phyloP scores from a whole-genome alignment of 92 coral and sea anemone genomes.

The Zoanthus gigantus region DNA sequence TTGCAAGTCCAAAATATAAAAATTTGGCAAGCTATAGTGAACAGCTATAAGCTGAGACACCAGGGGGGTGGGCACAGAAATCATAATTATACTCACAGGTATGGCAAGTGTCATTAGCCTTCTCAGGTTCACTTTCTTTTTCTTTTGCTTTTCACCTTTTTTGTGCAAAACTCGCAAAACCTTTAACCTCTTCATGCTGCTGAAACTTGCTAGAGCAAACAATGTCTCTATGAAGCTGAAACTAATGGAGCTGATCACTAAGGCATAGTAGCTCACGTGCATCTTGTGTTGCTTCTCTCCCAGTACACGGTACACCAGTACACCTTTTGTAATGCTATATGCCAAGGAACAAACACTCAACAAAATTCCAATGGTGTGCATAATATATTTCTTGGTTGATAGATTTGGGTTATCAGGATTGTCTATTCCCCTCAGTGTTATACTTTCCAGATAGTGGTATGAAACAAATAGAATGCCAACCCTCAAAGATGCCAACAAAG shows the following conservation, averaged over 20 bases:
- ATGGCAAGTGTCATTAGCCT: slow-evolving; percentile 83
- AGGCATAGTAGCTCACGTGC: slow-evolving; percentile 75
- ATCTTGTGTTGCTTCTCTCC: slow-evolving; percentile 71
- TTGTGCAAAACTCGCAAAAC: slow-evolving; percentile 72
- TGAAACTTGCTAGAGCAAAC: slow-evolving; percentile 73
- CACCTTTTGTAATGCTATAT: slow-evolving; percentile 86
- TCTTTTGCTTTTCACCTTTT: slow-evolving; percentile 55
- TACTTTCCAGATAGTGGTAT: slow-evolving; percentile 69
- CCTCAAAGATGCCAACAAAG: slow-evolving; percentile 74
- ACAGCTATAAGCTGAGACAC: neutral
- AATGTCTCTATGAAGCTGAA: slow-evolving; percentile 75
- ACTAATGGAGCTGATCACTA: slow-evolving; percentile 74
- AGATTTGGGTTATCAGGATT: slow-evolving; percentile 71
- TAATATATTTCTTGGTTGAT: slow-evolving; percentile 62
- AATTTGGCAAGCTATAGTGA: too few species aligned
- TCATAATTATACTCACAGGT: slow-evolving; percentile 72
- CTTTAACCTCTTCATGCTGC: slow-evolving; percentile 75
- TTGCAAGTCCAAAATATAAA: too few species aligned
- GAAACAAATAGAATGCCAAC: slow-evolving; percentile 68
- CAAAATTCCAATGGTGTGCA: slow-evolving; percentile 66
- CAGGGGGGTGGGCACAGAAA: neutral
- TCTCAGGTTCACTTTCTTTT: slow-evolving; percentile 73
- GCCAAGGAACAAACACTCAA: slow-evolving; percentile 77
- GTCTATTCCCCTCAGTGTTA: slow-evolving; percentile 74
- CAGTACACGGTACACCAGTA: slow-evolving; percentile 70